Percentiles rank a stretch among this genome's conserved stretches.
Conservation (phyloP, 2,797 vertebrate species). For the Propithecus deckenii region DNA sequence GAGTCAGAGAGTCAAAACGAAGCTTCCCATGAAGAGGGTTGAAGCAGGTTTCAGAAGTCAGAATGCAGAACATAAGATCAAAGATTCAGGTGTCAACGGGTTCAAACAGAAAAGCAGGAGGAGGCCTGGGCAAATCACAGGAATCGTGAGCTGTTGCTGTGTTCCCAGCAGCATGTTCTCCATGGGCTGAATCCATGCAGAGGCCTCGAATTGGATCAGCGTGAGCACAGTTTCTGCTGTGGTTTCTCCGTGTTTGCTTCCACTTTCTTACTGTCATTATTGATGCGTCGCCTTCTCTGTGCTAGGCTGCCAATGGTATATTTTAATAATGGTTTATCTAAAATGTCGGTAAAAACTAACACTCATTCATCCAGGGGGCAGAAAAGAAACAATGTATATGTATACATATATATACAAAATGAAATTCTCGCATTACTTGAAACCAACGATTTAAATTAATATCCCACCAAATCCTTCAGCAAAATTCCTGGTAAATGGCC, state of each 20-base stretch:
- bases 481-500: too few relatives aligned
- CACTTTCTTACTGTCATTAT: not conserved
- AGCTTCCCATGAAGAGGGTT: not conserved
- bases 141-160: not conserved
- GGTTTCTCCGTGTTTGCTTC: not conserved
- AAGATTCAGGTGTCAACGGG: not conserved
- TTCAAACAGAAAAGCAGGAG: not conserved
- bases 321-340: not conserved
- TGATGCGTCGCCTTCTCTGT: not conserved
- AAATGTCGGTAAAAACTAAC: not conserved
- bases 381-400: not conserved
- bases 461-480: not conserved
- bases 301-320: not conserved
- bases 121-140: not conserved
- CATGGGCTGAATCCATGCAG: not conserved
- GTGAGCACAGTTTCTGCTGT: not conserved
- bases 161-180: not conserved
- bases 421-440: not conserved
- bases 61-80: not conserved
- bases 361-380: not conserved
- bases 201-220: fast-evolving
- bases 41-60: not conserved
- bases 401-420: not conserved
- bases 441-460: not conserved
- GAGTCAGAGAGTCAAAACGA: not conserved